Evolutionary conservation across 2,797 vertebrate genomes (phyloP).

Genomic region (Mormyrus hasselquistii): DNA sequence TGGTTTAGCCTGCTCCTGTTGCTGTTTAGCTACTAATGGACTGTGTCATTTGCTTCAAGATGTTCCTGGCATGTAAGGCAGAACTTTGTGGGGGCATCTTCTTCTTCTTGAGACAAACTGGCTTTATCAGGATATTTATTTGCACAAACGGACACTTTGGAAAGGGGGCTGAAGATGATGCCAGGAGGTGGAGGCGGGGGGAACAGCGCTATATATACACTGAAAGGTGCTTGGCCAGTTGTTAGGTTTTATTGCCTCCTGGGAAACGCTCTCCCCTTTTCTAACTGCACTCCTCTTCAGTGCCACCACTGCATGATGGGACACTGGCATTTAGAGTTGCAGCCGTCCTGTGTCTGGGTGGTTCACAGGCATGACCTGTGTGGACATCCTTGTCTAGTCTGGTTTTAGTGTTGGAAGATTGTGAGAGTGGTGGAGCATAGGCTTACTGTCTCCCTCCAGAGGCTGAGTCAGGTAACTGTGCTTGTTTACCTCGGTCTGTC

Average conservation of each 20-base stretch:
- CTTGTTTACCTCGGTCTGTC: not conserved
- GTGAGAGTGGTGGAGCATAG: not conserved
- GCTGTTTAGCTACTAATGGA: not conserved
- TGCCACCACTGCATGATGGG: not conserved
- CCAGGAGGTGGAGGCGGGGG: not conserved
- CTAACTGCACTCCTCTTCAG: not conserved
- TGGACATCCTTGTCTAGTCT: not conserved
- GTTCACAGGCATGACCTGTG: not conserved
- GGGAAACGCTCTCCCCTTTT: not conserved
- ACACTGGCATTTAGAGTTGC: not conserved
- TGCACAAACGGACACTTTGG: not conserved
- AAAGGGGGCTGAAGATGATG: not conserved
- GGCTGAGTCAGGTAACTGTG: not conserved
- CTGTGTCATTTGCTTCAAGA: not conserved
- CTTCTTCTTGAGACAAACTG: not conserved
- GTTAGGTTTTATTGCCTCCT: not conserved
- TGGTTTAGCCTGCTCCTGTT: not conserved
- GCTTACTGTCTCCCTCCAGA: not conserved
- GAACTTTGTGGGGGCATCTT: not conserved
- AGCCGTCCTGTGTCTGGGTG: not conserved
- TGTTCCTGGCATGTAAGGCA: not conserved
- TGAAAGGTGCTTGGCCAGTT: not conserved
- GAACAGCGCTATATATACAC: not conserved
- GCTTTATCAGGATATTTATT: not conserved
- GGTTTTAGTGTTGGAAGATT: not conserved